A percentile compares a stretch with the other conserved stretches of the same genome.
Evolutionary conservation across 2,888 invertebrate species (phyloP).

Genomic region (Dryadula phaetusa): DNA sequence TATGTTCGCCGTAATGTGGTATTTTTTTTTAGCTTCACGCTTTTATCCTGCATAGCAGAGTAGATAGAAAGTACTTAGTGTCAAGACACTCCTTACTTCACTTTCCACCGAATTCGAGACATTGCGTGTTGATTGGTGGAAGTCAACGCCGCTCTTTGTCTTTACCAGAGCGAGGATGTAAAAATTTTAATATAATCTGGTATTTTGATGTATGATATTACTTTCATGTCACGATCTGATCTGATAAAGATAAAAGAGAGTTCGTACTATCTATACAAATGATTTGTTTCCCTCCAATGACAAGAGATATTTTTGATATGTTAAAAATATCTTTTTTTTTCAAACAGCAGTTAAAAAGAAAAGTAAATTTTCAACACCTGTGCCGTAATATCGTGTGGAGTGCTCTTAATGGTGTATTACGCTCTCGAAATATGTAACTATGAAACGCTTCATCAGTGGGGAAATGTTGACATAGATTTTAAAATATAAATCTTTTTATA

Average conservation of each 20-base stretch:
- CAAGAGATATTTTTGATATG: neutral
- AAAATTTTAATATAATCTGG: too few relatives aligned
- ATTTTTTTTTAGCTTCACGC: too few relatives aligned
- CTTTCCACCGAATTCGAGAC: too few relatives aligned
- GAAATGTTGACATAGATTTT: constrained; percentile 22
- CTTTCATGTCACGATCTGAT: neutral
- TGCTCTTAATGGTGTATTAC: constrained; percentile 28
- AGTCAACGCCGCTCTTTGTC: too few relatives aligned
- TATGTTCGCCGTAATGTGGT: too few relatives aligned
- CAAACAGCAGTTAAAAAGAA: constrained; percentile 15
- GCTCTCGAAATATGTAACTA: constrained; percentile 29
- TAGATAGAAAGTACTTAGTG: too few relatives aligned
- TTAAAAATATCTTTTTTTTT: constrained; percentile 6
- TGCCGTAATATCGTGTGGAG: constrained; percentile 19
- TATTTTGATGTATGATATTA: too few relatives aligned
- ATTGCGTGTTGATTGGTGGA: too few relatives aligned
- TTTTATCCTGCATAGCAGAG: too few relatives aligned
- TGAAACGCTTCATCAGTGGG: constrained; percentile 23
- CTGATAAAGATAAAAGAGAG: neutral
- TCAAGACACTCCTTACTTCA: too few relatives aligned
- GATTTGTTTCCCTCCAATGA: neutral
- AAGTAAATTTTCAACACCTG: constrained; percentile 28
- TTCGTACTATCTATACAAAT: neutral
- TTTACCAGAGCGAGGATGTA: too few relatives aligned
- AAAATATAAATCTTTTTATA: constrained; percentile 10